Evolutionary conservation across 2,888 invertebrate genomes (phyloP), one percentile per base, ranked within the genome.

Genomic region (Conops quadrifasciatus): DNA sequence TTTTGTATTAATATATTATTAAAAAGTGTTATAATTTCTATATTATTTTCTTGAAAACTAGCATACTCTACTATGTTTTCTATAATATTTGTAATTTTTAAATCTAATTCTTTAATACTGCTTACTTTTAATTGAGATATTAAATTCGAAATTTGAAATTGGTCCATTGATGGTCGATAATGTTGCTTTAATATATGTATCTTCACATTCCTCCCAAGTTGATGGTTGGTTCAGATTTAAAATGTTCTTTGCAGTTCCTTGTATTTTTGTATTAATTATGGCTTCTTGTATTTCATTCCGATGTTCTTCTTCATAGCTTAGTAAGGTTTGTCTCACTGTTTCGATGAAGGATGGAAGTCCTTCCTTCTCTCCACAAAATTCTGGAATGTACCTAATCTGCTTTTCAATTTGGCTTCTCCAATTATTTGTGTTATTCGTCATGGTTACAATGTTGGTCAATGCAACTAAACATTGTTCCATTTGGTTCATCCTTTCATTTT

Each of bases 21-120:
- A 47, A 69, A 72, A 30, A 64, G 59, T 45, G 58, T 53, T 36
- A 51, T 60, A 60, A 67, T 67, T 28, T n/a, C 43, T 19, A 3
- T n/a, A 15, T 65, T 58, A 60, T 68, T 71, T 26, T 71, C 68
- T 21, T 53, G 43, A 66, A 68, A 68, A 60, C 53, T 64, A 28
- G 62, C 64, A 49, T 49, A 73, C 59, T 71, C 69, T 24, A 59
- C 58, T n/a, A 71, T 60, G 47, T 73, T 43, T 60, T 73, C 73
- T 59, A 67, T 13, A 28, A 71, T 59, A 16, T 56, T 13, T 58
- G 58, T 64, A 4, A 72, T 15, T 51, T 65, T 68, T 63, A 63
- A 15, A 64, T 64, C 58, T 59, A 68, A 72, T 19, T 68, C 68
- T 26, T 4, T 13, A 30, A 69, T 67, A 5, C 45, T 58, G 56